Evolutionary conservation across 1,140 invertebrate genomes (phyloP), one percentile per base, ranked within the genome.

Genomic region (Meloidogyne floridensis): DNA sequence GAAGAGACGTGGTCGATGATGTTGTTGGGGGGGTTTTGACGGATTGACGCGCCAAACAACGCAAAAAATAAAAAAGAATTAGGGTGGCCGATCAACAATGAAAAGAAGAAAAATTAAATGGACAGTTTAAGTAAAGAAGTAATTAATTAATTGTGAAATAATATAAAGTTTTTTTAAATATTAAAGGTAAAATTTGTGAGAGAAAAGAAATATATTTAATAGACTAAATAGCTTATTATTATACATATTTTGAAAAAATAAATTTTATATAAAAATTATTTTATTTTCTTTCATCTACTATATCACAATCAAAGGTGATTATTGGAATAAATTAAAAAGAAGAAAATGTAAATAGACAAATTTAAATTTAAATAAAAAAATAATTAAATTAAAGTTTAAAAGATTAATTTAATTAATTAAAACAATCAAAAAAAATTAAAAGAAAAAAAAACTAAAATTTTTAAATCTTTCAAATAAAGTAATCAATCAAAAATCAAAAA

Each of bases 51-150:
- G 3, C 59, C 59, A 65, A 65, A 65, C 7, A 65, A 65, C 59
- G 59, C 15, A 65, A 8, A 65, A 54, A 59, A 59, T 11, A 59
- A 13, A 59, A 65, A 6, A 65, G 10, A 65, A n/a, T 65, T n/a
- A 65, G 59, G 59, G 59, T 65, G 59, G 59, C 15, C 59, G 59
- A 65, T 65, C 59, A 65, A 65, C 59, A 65, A 65, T 65, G n/a
- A 65, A 65, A 65, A 65, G 15, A n/a, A 65, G 7, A 65, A 65
- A 65, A 65, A 47, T 47, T 47, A 47, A 65, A 65, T 65, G 59
- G 59, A 65, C 59, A 65, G 59, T 65, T 65, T n/a, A 65, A 65
- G n/a, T 65, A 65, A 59, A 59, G 15, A 59, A 15, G n/a, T n/a
- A n/a, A 65, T 6, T 4, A 47, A 47, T 32, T 32, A 47, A 47